Conservation (phyloP, 1,140 invertebrate species). For the Ips typographus region DNA sequence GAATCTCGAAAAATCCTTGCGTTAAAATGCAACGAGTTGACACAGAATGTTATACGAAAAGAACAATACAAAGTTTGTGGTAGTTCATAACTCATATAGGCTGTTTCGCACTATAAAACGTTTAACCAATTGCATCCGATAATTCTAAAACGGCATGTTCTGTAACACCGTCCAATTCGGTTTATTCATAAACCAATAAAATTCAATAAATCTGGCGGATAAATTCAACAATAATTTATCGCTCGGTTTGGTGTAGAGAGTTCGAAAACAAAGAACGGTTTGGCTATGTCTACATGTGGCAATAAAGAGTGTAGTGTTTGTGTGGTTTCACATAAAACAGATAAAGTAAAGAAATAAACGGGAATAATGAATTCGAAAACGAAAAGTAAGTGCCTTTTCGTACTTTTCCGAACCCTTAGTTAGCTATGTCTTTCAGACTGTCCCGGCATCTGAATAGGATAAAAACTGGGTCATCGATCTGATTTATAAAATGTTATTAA, state of each 20-base stretch:
- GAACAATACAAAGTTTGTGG: neutral
- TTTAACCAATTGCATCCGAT: neutral
- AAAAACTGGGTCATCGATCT: constrained; percentile 38
- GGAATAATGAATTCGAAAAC: neutral
- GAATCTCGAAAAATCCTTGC: neutral
- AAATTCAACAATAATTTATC: constrained; percentile 26
- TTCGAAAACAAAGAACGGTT: constrained; percentile 10
- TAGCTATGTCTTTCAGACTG: constrained; percentile 1
- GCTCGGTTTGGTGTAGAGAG: constrained; percentile 3
- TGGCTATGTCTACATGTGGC: neutral
- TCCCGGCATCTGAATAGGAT: constrained; percentile 31
- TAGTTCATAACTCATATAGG: neutral
- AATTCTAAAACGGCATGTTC: constrained; percentile 5
- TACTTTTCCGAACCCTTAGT: neutral
- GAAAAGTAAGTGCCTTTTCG: neutral
- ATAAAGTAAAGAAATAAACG: neutral
- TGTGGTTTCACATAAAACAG: neutral
- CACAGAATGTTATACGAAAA: neutral
- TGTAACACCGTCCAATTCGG: constrained; percentile 1
- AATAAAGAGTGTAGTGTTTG: neutral
- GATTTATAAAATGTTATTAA: constrained; percentile 40
- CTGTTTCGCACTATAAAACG: neutral
- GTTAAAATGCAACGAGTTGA: neutral
- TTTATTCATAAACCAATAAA: constrained; percentile 32
- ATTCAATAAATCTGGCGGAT: constrained; percentile 24